Conservation (phyloP, 2,888 invertebrate species). For the Mythimna loreyi region DNA sequence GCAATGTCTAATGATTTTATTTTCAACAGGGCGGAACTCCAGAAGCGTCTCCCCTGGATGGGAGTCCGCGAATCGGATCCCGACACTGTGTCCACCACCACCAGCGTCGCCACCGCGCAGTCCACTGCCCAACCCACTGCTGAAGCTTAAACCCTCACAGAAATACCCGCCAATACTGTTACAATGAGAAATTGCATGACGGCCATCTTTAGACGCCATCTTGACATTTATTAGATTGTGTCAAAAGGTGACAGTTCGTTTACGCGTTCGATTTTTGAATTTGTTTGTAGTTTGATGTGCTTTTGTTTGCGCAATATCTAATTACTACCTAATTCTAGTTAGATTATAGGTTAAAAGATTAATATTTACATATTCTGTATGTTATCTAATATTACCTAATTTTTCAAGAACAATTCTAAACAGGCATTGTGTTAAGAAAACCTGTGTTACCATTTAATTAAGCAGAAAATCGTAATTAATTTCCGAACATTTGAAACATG, state of each 20-base stretch:
- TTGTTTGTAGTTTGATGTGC: background rate
- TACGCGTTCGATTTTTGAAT: slow-evolving; percentile 5
- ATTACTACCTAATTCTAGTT: slow-evolving; percentile 9
- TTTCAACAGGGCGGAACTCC: slow-evolving; percentile 92
- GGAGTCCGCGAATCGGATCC: slow-evolving; percentile 92
- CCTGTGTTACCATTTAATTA: background rate
- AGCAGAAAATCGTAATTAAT: slow-evolving; percentile 5
- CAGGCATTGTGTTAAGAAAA: background rate
- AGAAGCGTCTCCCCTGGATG: slow-evolving; percentile 95
- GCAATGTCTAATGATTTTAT: background rate
- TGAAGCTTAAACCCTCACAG: slow-evolving; percentile 72
- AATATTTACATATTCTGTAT: background rate
- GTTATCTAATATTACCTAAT: background rate
- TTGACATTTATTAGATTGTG: slow-evolving; percentile 12
- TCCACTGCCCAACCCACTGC: slow-evolving; percentile 67
- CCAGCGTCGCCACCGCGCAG: slow-evolving; percentile 84
- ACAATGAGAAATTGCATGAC: slow-evolving; percentile 49
- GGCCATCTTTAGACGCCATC: slow-evolving; percentile 2
- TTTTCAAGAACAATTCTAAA: background rate
- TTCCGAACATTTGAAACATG: slow-evolving; percentile 7
- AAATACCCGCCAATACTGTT: slow-evolving; percentile 1
- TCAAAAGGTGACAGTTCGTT: background rate
- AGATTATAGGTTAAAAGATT: background rate
- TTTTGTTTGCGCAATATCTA: slow-evolving; percentile 24
- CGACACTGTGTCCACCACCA: slow-evolving; percentile 90